Percentiles rank a stretch among this genome's conserved stretches.
phyloP scores from a whole-genome alignment of 2,888 invertebrate species.

The Melanotus villosus region DNA sequence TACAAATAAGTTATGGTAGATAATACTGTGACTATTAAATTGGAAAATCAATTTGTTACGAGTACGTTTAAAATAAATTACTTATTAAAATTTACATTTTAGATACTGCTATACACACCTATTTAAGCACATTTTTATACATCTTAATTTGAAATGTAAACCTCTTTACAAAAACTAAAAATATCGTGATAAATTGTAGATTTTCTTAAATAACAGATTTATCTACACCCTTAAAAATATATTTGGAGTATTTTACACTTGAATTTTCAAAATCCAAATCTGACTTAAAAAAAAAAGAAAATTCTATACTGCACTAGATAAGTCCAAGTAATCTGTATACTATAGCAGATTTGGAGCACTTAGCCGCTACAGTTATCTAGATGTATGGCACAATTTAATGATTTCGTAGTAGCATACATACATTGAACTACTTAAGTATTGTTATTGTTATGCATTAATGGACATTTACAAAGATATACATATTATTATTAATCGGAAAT shows the following conservation, averaged over 20 bases:
- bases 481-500: background rate
- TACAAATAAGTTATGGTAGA: constrained; percentile 22
- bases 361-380: constrained; percentile 25
- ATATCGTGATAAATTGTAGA: too few relatives aligned
- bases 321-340: constrained; percentile 7
- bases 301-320: constrained; percentile 12
- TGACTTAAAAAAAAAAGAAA: constrained; percentile 4
- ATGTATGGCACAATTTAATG: constrained; percentile 41
- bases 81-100: constrained; percentile 2
- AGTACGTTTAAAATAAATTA: background rate
- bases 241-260: background rate
- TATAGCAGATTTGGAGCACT: constrained; percentile 5
- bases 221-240: background rate
- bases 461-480: constrained; percentile 41
- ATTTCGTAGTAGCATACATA: constrained; percentile 27
- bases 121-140: constrained; percentile 11
- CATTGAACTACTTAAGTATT: constrained; percentile 29
- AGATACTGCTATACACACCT: constrained; percentile 4
- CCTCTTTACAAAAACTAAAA: background rate
- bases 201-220: too few relatives aligned
- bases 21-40: constrained; percentile 12
- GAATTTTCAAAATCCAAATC: background rate
- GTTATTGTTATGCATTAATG: constrained; percentile 22
- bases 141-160: background rate
- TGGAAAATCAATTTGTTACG: background rate